Evolutionary conservation across 2,888 invertebrate species (phyloP).

Genomic region (Osmoderma eremita): DNA sequence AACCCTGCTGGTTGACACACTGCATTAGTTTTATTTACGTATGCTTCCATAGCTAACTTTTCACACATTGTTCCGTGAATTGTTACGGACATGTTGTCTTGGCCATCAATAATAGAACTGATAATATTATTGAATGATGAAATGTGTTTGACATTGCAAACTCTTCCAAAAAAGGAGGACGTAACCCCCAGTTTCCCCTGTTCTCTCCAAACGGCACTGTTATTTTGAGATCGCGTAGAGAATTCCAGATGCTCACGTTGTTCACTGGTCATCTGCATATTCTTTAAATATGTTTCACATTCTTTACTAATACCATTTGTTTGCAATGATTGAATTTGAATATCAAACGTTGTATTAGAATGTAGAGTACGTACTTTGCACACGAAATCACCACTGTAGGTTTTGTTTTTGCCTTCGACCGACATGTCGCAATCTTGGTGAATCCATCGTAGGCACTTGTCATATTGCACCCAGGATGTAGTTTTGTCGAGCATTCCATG

Average conservation of each 20-base stretch:
- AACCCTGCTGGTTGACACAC: constrained; percentile 1
- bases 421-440: not conserved
- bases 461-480: constrained; percentile 10
- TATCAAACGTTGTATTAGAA: not conserved
- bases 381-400: constrained; percentile 3
- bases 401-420: not conserved
- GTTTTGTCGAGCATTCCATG: constrained; percentile 4
- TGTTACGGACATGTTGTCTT: too few species aligned
- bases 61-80: too few species aligned
- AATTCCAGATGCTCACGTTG: not conserved
- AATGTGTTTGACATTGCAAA: constrained; percentile 11
- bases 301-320: not conserved
- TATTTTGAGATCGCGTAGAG: not conserved
- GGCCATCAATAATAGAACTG: too few species aligned
- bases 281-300: constrained; percentile 5
- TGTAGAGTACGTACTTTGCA: too few species aligned
- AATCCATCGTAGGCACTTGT: constrained; percentile 7
- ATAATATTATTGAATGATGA: not conserved
- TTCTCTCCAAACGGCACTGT: not conserved
- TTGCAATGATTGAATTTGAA: not conserved
- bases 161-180: constrained; percentile 13
- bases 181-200: not conserved
- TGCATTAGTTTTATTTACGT: not conserved
- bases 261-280: too few species aligned
- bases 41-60: constrained; percentile 5